Evolutionary conservation across 2,797 vertebrate species (phyloP), one percentile per base, ranked within the genome.

Genomic region (Linurgus olivaceus): DNA sequence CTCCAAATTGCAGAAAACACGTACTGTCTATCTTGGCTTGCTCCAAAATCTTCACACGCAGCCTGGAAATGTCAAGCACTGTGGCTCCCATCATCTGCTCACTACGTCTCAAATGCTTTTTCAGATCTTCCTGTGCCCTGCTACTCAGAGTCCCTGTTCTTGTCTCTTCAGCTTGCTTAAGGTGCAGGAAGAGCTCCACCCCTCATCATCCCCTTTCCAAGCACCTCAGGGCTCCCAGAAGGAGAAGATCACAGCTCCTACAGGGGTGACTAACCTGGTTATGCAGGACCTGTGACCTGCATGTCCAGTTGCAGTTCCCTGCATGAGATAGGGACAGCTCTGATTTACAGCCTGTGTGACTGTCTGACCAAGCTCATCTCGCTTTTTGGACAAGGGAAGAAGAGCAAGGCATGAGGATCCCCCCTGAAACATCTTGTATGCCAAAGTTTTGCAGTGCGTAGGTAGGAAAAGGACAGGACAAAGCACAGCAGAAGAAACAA

Each of bases 351-450:
- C 59, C 54, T 33, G 1, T 45, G 9, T 1, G 10, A 63, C 57
- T n/a, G 24, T 31, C 23, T 72, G 52, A 63, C 14, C 40, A 55
- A 51, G 33, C 40, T 73, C 59, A 48, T 28, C 31, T 37, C 0
- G 0, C 44, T 47, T 75, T 54, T 47, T 29, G n/a, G 35, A 65
- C 23, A 67, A 48, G 7, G 13, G 11, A 63, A 52, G n/a, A 37
- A 55, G 29, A 42, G 16, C 55, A 55, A 28, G 14, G 55, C 67
- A 48, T 0, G 0, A 77, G 31, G 42, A 65, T 44, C 0, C 0
- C 12, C 8, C 11, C 63, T 3, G 9, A 73, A 70, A 20, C 28
- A 15, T n/a, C 70, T 51, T 1, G 1, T 7, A 8, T 0, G 0
- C 10, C 1, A 0, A 23, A 42, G 33, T 59, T 71, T 40, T 42